Conservation (phyloP, 2,797 vertebrate species). For the Ataeniobius toweri region DNA sequence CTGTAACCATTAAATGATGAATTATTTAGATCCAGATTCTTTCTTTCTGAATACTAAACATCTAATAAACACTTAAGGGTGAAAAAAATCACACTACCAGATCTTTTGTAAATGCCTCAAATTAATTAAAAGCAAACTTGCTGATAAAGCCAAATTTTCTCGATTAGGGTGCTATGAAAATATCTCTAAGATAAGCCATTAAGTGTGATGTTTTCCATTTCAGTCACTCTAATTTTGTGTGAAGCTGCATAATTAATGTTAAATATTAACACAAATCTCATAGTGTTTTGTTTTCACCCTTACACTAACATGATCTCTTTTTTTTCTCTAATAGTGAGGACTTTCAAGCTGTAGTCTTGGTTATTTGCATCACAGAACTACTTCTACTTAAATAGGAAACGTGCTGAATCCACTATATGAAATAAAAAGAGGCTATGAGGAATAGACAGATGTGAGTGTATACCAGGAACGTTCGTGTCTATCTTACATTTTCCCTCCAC, state of each 20-base stretch:
- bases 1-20: constrained; percentile 66
- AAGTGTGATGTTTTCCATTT: constrained; percentile 40
- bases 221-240: constrained; percentile 18
- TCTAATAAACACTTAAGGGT: constrained; percentile 76
- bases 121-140: constrained; percentile 72
- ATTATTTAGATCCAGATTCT: constrained; percentile 68
- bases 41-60: constrained; percentile 73
- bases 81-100: constrained; percentile 71
- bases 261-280: constrained; percentile 60
- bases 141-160: constrained; percentile 57
- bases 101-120: constrained; percentile 55
- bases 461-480: constrained; percentile 75
- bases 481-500: constrained; percentile 83
- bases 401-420: constrained; percentile 74
- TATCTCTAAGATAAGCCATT: constrained; percentile 48
- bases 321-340: constrained; percentile 71
- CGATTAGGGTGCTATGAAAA: constrained; percentile 53
- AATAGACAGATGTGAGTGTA: constrained; percentile 74
- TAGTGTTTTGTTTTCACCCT: constrained; percentile 67
- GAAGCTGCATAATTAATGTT: constrained; percentile 50
- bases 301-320: constrained; percentile 58
- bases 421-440: constrained; percentile 64
- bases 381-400: constrained; percentile 68
- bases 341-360: constrained; percentile 70
- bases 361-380: constrained; percentile 76